Evolutionary conservation across 2,888 invertebrate genomes (phyloP).

Genomic region (Chloroclystis v-ata): DNA sequence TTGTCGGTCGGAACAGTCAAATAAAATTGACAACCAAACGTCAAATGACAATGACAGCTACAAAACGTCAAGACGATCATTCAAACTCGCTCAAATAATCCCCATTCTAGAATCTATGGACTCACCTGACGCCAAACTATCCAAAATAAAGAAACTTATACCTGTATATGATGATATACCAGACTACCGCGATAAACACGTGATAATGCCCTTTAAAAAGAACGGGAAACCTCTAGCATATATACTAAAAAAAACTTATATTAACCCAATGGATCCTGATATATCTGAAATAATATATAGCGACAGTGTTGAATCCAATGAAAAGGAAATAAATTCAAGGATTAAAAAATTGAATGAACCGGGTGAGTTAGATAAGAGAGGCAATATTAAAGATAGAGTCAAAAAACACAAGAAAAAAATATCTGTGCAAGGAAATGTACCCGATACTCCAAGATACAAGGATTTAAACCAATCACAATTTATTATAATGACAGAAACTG

Average conservation of each 20-base stretch:
- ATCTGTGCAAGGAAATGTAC: too few relatives aligned
- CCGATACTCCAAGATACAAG: too few relatives aligned
- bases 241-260: slow-evolving; percentile 3
- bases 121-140: slow-evolving; percentile 6
- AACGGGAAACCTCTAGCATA: slow-evolving; percentile 10
- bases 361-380: too few relatives aligned
- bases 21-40: not conserved
- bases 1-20: slow-evolving; percentile 4
- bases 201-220: slow-evolving; percentile 8
- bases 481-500: too few relatives aligned
- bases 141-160: slow-evolving; percentile 11
- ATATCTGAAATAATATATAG: not conserved
- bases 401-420: too few relatives aligned
- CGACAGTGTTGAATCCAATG: not conserved
- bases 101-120: slow-evolving; percentile 12
- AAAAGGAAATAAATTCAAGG: not conserved
- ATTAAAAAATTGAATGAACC: too few relatives aligned
- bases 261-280: not conserved
- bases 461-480: too few relatives aligned
- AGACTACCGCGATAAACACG: slow-evolving; percentile 5
- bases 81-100: slow-evolving; percentile 7
- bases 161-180: slow-evolving; percentile 9
- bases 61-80: not conserved
- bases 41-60: not conserved
- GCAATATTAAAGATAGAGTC: too few relatives aligned